Conservation (phyloP, 1,140 invertebrate species). For the Drosophila rhopaloa region DNA sequence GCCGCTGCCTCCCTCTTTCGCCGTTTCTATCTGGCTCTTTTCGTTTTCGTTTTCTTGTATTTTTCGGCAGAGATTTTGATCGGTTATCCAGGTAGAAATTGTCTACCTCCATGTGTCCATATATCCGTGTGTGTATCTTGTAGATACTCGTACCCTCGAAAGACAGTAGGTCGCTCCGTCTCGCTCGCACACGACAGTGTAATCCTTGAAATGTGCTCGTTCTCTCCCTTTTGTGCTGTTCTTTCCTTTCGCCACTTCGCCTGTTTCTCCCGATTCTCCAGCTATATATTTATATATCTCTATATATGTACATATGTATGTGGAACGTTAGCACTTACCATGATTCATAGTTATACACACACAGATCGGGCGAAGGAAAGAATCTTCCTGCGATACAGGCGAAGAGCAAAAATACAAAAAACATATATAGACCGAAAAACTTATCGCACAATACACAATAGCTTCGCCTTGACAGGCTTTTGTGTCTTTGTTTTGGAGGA, state of each 20-base stretch:
- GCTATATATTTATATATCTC: slow-evolving; percentile 12
- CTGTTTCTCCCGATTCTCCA: slow-evolving; percentile 24
- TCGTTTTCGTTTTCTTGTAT: slow-evolving; percentile 33
- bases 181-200: slow-evolving; percentile 20
- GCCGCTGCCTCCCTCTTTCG: slow-evolving; percentile 7
- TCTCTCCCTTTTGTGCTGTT: slow-evolving; percentile 35
- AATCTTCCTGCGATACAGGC: slow-evolving; percentile 17
- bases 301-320: slow-evolving; percentile 6
- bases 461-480: slow-evolving; percentile 43
- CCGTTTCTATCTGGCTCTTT: slow-evolving; percentile 15
- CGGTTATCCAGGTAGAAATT: slow-evolving; percentile 81
- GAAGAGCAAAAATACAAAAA: slow-evolving; percentile 15
- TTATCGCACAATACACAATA: slow-evolving; percentile 31
- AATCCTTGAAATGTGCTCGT: slow-evolving; percentile 39
- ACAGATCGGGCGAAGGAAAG: slow-evolving; percentile 20
- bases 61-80: slow-evolving; percentile 81
- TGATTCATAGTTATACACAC: slow-evolving; percentile 72
- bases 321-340: slow-evolving; percentile 64
- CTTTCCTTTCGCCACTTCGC: slow-evolving; percentile 12
- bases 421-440: slow-evolving; percentile 17
- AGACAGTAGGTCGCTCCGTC: slow-evolving; percentile 62
- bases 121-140: slow-evolving; percentile 56
- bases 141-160: slow-evolving; percentile 58
- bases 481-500: slow-evolving; percentile 31
- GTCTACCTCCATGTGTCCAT: slow-evolving; percentile 54